These are phyloP conservation scores for Lepidothrix coronata DNA, from an alignment of 2,113 vertebrate genomes.

Conservation along the genomic window DNA sequence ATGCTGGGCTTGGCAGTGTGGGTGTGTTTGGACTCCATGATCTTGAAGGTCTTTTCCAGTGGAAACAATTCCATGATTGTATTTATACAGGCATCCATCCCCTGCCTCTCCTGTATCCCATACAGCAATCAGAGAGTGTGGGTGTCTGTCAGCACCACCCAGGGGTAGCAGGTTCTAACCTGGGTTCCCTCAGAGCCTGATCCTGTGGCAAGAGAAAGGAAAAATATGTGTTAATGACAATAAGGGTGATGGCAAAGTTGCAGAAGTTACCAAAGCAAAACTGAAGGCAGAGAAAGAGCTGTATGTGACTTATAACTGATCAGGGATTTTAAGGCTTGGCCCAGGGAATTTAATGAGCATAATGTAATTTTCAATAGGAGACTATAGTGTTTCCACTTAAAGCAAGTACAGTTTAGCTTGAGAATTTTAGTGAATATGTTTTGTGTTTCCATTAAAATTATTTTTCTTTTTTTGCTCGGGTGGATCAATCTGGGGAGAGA, in stretches of 20 bases:
- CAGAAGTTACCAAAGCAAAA: background rate
- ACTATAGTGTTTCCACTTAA: background rate
- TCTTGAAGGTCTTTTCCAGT: background rate
- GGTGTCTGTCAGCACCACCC: background rate
- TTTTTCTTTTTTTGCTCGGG: background rate
- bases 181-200: background rate
- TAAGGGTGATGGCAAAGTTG: background rate
- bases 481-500: background rate
- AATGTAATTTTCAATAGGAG: background rate
- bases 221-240: background rate
- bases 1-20: background rate
- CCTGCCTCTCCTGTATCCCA: accelerated
- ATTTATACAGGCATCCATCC: background rate
- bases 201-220: background rate
- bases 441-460: background rate
- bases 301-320: background rate
- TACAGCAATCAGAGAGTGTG: background rate
- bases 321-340: background rate
- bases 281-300: background rate
- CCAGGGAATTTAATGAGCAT: background rate
- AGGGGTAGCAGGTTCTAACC: background rate
- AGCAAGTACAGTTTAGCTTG: background rate
- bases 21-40: accelerated
- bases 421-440: background rate
- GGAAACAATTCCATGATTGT: background rate